These are phyloP conservation scores for Nannoperca australis DNA, from an alignment of 2,797 vertebrate species.

Conservation along the genomic window DNA sequence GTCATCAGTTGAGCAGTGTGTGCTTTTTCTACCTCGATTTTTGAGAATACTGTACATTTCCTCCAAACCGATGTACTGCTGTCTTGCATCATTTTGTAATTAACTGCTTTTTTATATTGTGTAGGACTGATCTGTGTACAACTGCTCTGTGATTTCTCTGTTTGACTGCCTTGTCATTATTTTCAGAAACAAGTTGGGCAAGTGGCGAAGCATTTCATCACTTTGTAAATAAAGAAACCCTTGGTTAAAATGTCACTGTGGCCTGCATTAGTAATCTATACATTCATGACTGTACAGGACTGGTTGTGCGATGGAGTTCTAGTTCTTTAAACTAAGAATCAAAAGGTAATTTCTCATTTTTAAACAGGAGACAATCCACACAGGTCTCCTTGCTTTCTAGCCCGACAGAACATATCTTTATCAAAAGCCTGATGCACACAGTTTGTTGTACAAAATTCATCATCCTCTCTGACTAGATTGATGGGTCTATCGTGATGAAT, in stretches of 20 bases:
- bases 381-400: slow-evolving; percentile 20
- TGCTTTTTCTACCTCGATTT: slow-evolving; percentile 84
- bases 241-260: slow-evolving; percentile 55
- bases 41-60: slow-evolving; percentile 68
- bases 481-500: slow-evolving; percentile 31
- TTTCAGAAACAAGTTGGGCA: slow-evolving; percentile 43
- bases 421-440: slow-evolving; percentile 25
- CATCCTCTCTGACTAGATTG: slow-evolving; percentile 3
- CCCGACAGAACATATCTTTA: slow-evolving; percentile 14
- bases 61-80: slow-evolving; percentile 54
- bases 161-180: slow-evolving; percentile 53
- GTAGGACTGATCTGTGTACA: slow-evolving; percentile 51
- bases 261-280: slow-evolving; percentile 16
- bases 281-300: slow-evolving; percentile 7
- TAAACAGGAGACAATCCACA: slow-evolving; percentile 29
- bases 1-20: slow-evolving; percentile 65
- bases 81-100: slow-evolving; percentile 69
- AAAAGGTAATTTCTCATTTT: background rate
- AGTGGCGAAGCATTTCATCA: slow-evolving; percentile 58
- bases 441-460: slow-evolving; percentile 34
- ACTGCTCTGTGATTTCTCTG: slow-evolving; percentile 54
- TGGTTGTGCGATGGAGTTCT: background rate
- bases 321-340: slow-evolving; percentile 2
- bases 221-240: slow-evolving; percentile 81
- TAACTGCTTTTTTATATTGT: slow-evolving; percentile 70